Evolutionary conservation across 2,113 vertebrate genomes (phyloP).

Genomic region (Kryptolebias marmoratus): DNA sequence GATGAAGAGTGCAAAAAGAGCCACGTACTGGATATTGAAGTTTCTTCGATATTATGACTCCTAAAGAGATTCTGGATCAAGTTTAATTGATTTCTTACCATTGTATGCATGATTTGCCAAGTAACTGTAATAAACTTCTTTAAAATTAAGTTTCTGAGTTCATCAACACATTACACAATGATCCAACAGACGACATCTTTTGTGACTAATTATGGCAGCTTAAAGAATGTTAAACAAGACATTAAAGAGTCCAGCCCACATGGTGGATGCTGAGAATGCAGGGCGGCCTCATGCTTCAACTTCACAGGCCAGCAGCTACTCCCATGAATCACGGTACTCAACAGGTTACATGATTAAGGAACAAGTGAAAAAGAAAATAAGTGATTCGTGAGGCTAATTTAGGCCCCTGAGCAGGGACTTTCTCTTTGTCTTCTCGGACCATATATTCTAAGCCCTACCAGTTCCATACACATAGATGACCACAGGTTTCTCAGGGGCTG

Average conservation of each 20-base stretch:
- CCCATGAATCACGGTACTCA: conserved; percentile 63
- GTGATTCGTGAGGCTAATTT: conserved; percentile 60
- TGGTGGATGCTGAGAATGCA: conserved; percentile 4
- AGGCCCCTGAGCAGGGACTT: conserved; percentile 44
- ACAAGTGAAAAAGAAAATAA: conserved; percentile 63
- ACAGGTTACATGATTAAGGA: conserved; percentile 64
- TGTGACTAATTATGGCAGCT: background rate
- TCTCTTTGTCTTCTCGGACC: conserved; percentile 40
- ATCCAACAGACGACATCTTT: background rate
- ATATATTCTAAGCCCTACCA: conserved; percentile 32
- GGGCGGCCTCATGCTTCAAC: conserved; percentile 35
- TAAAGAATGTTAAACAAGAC: conserved; percentile 5
- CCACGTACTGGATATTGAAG: too few relatives aligned
- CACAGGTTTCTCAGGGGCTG: conserved; percentile 50
- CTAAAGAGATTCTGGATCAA: too few relatives aligned
- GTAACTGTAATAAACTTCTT: background rate
- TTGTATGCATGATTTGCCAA: too few relatives aligned
- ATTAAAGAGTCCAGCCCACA: conserved; percentile 10
- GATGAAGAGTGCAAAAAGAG: background rate
- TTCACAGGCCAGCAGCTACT: conserved; percentile 27
- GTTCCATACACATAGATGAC: conserved; percentile 41
- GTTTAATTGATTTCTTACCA: background rate
- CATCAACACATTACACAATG: background rate
- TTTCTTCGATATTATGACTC: too few relatives aligned
- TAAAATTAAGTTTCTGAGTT: background rate